phyloP scores from a whole-genome alignment of 2,888 invertebrate species.

The Andricus quercusramuli region DNA sequence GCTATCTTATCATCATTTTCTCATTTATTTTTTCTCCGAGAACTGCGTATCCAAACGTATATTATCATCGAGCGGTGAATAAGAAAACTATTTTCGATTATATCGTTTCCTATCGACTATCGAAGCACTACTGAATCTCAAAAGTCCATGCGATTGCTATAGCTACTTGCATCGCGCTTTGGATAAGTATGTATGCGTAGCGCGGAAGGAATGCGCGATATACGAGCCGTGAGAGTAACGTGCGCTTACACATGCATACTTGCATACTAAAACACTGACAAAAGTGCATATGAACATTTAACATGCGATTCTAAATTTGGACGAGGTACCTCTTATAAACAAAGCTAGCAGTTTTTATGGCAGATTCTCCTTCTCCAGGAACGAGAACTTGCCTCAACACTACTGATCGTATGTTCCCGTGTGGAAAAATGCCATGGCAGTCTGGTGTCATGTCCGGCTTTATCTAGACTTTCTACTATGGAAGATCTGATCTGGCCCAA shows the following conservation, averaged over 20 bases:
- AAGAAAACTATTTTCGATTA: neutral
- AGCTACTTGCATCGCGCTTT: conserved; percentile 13
- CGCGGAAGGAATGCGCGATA: conserved; percentile 25
- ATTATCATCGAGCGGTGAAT: neutral
- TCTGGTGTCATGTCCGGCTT: no score
- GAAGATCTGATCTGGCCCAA: no score
- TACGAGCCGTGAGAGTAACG: conserved; percentile 12
- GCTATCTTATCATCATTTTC: neutral
- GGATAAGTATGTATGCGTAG: conserved; percentile 30
- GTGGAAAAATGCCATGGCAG: no score
- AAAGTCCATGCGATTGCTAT: conserved; percentile 20
- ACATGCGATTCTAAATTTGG: conserved; percentile 31
- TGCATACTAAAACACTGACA: conserved; percentile 22
- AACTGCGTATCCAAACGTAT: neutral
- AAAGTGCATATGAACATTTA: conserved; percentile 25
- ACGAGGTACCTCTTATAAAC: conserved; percentile 30
- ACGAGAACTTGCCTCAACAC: conserved; percentile 3
- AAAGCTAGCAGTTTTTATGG: conserved; percentile 35
- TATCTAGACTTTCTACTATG: no score
- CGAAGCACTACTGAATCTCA: neutral
- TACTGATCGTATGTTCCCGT: neutral
- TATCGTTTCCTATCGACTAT: neutral
- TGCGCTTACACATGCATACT: conserved; percentile 11
- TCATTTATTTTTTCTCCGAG: neutral
- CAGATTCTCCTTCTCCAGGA: conserved; percentile 26